phyloP scores from a whole-genome alignment of 2,113 vertebrate species.

The Campylomormyrus tamandua region DNA sequence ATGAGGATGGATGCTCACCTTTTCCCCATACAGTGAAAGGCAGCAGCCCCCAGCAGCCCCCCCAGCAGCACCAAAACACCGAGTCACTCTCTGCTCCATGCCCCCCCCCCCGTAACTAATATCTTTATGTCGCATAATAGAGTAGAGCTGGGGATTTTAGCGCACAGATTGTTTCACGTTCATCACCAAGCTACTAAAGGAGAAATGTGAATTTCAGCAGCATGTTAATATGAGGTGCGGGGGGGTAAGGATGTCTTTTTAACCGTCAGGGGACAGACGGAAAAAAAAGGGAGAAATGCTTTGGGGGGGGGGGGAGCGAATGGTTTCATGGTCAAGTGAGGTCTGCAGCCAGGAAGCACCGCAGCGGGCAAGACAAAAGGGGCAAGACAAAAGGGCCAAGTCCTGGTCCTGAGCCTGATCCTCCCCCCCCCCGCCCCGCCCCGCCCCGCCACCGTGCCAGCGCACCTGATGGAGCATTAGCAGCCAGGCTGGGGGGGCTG shows the following conservation, averaged over 20 bases:
- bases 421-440: constrained; percentile 45
- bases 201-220: not conserved
- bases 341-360: constrained; percentile 46
- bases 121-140: not conserved
- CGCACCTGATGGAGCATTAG: too few species aligned
- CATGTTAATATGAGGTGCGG: not conserved
- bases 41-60: not conserved
- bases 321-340: constrained; percentile 64
- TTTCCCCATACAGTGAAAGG: not conserved
- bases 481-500: too few species aligned
- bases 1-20: not conserved
- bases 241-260: not conserved
- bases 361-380: constrained; percentile 62
- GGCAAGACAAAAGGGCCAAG: too few species aligned
- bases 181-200: not conserved
- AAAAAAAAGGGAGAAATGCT: not conserved
- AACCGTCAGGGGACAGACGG: not conserved
- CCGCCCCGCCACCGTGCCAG: too few species aligned
- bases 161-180: not conserved
- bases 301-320: not conserved
- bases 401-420: constrained; percentile 60
- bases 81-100: not conserved
- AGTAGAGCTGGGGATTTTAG: not conserved
- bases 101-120: not conserved
- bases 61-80: not conserved